phyloP scores from a whole-genome alignment of 2,888 invertebrate genomes.

The Liodrosophila aerea region DNA sequence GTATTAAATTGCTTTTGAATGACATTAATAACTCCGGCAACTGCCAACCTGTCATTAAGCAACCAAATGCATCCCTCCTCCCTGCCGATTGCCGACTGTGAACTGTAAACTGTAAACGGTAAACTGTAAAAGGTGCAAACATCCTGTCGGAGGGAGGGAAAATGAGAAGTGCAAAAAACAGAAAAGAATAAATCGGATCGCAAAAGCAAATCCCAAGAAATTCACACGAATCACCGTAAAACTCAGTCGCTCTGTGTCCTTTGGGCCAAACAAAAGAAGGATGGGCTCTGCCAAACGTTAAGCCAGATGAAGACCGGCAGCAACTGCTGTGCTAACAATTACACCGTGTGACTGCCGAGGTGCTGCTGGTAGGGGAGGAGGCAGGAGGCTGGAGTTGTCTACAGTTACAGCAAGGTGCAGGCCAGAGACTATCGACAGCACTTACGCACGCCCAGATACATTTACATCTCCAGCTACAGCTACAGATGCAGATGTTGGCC shows the following conservation, averaged over 20 bases:
- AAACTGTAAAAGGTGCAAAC: constrained; percentile 71
- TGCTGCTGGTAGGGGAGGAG: constrained; percentile 14
- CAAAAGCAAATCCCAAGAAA: constrained; percentile 47
- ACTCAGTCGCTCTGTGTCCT: constrained; percentile 40
- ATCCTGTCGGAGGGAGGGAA: constrained; percentile 54
- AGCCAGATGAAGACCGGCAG: constrained; percentile 46
- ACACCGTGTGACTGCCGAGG: constrained; percentile 34
- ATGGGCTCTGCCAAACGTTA: constrained; percentile 48
- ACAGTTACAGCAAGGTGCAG: constrained; percentile 55
- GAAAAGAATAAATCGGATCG: constrained; percentile 33
- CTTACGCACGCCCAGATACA: constrained; percentile 51
- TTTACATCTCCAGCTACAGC: constrained; percentile 16
- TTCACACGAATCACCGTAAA: constrained; percentile 52
- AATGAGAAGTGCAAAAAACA: constrained; percentile 40
- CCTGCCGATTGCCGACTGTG: constrained; percentile 4
- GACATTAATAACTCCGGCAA: constrained; percentile 62
- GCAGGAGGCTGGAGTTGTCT: background rate
- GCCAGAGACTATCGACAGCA: constrained; percentile 17
- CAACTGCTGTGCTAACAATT: constrained; percentile 73
- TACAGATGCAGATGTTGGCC: constrained; percentile 27
- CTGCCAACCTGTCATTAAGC: constrained; percentile 71
- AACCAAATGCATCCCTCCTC: constrained; percentile 38
- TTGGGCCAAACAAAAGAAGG: constrained; percentile 28
- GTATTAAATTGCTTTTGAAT: constrained; percentile 75
- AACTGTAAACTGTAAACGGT: constrained; percentile 26